phyloP scores from a whole-genome alignment of 2,113 vertebrate species.

The Alethe castanea region DNA sequence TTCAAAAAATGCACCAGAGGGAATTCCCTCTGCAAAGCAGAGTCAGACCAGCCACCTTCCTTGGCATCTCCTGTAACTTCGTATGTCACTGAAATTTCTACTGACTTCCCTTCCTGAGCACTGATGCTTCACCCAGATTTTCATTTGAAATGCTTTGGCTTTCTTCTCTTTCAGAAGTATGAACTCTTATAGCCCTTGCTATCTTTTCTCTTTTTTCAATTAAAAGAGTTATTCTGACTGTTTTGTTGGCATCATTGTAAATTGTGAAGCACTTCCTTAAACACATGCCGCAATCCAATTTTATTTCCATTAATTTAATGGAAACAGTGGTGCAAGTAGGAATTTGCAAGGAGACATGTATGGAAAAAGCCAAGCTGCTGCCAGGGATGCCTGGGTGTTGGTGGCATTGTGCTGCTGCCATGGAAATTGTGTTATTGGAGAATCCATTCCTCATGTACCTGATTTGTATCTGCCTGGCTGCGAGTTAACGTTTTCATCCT shows the following conservation, averaged over 20 bases:
- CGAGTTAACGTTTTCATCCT: background rate
- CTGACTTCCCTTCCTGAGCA: background rate
- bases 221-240: background rate
- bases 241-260: background rate
- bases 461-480: background rate
- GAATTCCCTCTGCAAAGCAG: background rate
- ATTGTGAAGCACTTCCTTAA: background rate
- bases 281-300: background rate
- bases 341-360: background rate
- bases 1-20: background rate
- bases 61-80: background rate
- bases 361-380: background rate
- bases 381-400: background rate
- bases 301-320: background rate
- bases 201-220: background rate
- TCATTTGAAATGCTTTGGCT: background rate
- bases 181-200: background rate
- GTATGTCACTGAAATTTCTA: background rate
- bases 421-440: background rate
- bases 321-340: background rate
- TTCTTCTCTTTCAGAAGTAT: background rate
- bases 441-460: background rate
- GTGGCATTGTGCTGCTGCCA: background rate
- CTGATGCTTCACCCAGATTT: background rate
- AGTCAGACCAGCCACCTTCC: background rate